Evolutionary conservation across 2,888 invertebrate species (phyloP), one percentile per base, ranked within the genome.

Genomic region (Phyto melanocephala): DNA sequence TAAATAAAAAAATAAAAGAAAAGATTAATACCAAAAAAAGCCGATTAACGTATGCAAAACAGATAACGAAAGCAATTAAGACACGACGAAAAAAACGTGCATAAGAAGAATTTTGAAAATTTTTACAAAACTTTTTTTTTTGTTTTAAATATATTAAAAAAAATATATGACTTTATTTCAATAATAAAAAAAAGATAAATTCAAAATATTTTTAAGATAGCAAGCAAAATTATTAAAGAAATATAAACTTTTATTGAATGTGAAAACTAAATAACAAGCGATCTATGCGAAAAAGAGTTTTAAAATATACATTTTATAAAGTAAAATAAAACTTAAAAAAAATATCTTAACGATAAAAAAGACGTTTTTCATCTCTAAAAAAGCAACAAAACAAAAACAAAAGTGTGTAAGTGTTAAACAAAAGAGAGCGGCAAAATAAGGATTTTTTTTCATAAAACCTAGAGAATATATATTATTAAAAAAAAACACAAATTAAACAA

Each of bases 401-500:
- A 60, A 80, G 72, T 80, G 79, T 54, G 52, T 74, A 79, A 79
- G 79, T 80, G 79, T 74, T 60, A 65, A 77, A 65, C 42, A 60
- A 74, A 67, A 74, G 60, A 67, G 72, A 74, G 52, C 50, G 35
- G 54, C 42, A 62, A 74, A 50, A 50, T 17, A 80, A 67, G 79
- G 72, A 74, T 65, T 74, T 52, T 54, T n/a, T 67, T 40, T 28
- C 47, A 40, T 45, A 65, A 33, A 35, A 33, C 17, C 13, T 15
- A 52, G 33, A 33, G 63, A 50, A 28, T 52, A 40, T 20, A 45
- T 22, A 70, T 45, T 33, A 42, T 68, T 68, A 24, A 11, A 65
- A 65, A 20, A 67, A 67, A 67, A 8, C 13, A 5, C 28, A 28
- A 47, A 50, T 47, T 47, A 50, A 52, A 28, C n/a, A n/a, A 54